A percentile compares a stretch with the other conserved stretches of the same genome.
phyloP scores from a whole-genome alignment of 1,140 invertebrate genomes.

The Eubasilissa regina region DNA sequence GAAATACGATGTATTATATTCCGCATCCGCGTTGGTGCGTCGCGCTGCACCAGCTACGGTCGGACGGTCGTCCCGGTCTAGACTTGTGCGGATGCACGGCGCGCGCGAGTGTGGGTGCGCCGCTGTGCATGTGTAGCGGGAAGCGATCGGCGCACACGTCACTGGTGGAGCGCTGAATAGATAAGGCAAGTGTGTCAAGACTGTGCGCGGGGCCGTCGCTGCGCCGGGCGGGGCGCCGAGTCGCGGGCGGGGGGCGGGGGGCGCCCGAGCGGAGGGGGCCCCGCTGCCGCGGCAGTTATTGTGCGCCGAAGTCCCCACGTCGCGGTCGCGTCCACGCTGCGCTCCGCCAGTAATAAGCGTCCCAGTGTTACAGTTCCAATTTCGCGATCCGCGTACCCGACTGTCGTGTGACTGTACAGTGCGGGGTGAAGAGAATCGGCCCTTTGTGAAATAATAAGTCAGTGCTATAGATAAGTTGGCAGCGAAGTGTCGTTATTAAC shows the following conservation, averaged over 20 bases:
- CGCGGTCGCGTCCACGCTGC: slow-evolving; percentile 42
- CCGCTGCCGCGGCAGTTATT: slow-evolving; percentile 34
- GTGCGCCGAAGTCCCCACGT: slow-evolving; percentile 43
- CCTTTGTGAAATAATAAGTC: too few species aligned
- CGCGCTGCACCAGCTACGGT: neutral
- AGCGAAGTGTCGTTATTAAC: neutral
- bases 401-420: neutral
- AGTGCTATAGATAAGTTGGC: neutral
- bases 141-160: slow-evolving; percentile 33
- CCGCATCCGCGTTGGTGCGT: neutral
- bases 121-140: slow-evolving; percentile 26
- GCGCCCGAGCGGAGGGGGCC: slow-evolving; percentile 12
- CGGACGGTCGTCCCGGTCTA: too few species aligned
- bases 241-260: neutral
- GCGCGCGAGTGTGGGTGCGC: neutral
- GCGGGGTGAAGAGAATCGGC: neutral
- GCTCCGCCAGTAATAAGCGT: slow-evolving; percentile 43
- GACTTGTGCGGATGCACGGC: neutral
- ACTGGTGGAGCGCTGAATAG: slow-evolving; percentile 46
- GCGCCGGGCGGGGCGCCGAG: neutral
- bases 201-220: slow-evolving; percentile 49
- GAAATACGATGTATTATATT: neutral
- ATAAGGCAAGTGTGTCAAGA: slow-evolving; percentile 57
- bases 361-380: slow-evolving; percentile 41
- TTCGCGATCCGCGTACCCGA: slow-evolving; percentile 27